These are phyloP conservation scores for Rhagologus leucostigma DNA, from an alignment of 2,113 vertebrate species.

Conservation along the genomic window DNA sequence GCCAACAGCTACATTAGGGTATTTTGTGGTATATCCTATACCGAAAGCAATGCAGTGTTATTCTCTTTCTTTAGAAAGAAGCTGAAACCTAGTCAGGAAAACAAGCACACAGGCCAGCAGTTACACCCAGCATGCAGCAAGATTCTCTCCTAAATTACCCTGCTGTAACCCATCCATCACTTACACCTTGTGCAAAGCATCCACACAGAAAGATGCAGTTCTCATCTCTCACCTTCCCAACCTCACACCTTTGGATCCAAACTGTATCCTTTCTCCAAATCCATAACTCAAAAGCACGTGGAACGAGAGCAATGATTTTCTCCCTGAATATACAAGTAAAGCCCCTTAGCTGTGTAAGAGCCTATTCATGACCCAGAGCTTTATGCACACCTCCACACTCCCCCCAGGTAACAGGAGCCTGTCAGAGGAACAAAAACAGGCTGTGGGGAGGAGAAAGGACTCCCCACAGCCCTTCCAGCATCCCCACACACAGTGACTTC, in stretches of 20 bases:
- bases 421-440: not conserved
- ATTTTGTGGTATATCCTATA: not conserved
- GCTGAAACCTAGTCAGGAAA: not conserved
- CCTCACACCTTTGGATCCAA: not conserved
- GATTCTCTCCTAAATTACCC: not conserved
- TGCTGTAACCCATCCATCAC: not conserved
- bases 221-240: not conserved
- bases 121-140: not conserved
- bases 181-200: not conserved
- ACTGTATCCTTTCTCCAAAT: not conserved
- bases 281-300: not conserved
- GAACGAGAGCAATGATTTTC: not conserved
- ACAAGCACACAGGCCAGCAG: not conserved
- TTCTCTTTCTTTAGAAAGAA: not conserved
- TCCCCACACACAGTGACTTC: not conserved
- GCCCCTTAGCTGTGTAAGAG: not conserved
- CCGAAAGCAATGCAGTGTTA: not conserved
- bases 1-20: not conserved
- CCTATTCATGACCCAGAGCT: not conserved
- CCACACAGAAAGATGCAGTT: not conserved
- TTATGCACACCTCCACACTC: not conserved
- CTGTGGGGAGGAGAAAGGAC: not conserved
- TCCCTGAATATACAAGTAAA: not conserved
- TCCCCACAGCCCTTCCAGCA: not conserved
- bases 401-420: accelerated